Evolutionary conservation across 2,113 vertebrate species (phyloP).

Genomic region (Peucedramus taeniatus): DNA sequence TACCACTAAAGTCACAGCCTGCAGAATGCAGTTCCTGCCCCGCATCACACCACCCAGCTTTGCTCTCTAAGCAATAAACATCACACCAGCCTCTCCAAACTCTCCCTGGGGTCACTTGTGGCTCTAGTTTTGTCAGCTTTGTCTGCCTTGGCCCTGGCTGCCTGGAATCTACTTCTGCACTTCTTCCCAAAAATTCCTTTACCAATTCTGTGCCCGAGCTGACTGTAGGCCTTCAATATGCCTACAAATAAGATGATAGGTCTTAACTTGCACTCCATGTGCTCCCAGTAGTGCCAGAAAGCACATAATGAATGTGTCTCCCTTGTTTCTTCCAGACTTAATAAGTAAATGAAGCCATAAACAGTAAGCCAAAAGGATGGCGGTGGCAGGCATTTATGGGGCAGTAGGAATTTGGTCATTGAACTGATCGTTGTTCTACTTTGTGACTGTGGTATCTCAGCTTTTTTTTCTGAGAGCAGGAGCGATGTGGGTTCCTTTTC

Average conservation of each 20-base stretch:
- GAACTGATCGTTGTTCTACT: constrained; percentile 11
- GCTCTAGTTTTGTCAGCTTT: constrained; percentile 44
- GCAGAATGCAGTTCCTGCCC: constrained; percentile 19
- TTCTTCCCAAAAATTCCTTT: constrained; percentile 37
- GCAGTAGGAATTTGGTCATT: constrained; percentile 44
- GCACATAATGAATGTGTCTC: constrained; percentile 45
- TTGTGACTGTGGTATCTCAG: neutral
- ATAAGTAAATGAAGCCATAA: constrained; percentile 47
- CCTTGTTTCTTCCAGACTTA: constrained; percentile 53
- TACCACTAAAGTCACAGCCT: neutral
- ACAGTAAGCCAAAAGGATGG: constrained; percentile 42
- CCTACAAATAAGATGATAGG: constrained; percentile 36
- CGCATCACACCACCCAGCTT: neutral
- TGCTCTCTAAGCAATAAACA: constrained; percentile 35
- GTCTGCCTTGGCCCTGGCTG: constrained; percentile 29
- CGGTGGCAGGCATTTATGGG: constrained; percentile 50
- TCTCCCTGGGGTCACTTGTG: neutral
- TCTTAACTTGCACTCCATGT: constrained; percentile 20
- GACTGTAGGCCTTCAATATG: constrained; percentile 29
- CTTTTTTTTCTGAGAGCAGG: neutral
- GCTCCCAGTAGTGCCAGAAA: constrained; percentile 40
- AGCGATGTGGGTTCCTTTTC: neutral
- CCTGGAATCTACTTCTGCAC: constrained; percentile 17
- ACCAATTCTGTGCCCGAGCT: neutral
- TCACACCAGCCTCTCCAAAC: constrained; percentile 44